phyloP scores from a whole-genome alignment of 2,888 invertebrate species.

The Stenolophus ochropezus region DNA sequence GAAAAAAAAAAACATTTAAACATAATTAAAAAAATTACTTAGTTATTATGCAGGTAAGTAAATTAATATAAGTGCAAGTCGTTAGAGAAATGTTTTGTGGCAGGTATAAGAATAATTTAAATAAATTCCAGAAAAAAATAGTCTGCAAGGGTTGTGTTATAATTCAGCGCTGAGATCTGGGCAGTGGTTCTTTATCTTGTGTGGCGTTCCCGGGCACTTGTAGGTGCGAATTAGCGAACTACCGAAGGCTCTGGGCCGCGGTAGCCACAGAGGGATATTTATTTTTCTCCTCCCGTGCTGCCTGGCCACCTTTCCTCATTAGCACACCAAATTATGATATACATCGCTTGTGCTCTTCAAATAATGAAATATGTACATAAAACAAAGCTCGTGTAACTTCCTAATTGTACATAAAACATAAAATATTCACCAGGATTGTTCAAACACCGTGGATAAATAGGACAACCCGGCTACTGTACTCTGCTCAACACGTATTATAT shows the following conservation, averaged over 20 bases:
- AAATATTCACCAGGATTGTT: constrained; percentile 58
- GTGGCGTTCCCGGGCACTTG: background rate
- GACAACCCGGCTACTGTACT: constrained; percentile 10
- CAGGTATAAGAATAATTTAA: background rate
- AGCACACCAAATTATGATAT: constrained; percentile 59
- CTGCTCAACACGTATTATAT: background rate
- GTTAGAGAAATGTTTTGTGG: background rate
- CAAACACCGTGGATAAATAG: constrained; percentile 54
- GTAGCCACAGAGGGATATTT: constrained; percentile 47
- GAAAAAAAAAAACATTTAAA: too few relatives aligned
- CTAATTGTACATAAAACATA: constrained; percentile 59
- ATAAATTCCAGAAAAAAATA: background rate
- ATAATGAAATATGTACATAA: constrained; percentile 60
- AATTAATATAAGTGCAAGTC: background rate
- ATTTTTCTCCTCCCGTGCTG: constrained; percentile 51
- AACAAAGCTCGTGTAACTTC: constrained; percentile 57
- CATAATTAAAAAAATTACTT: too few relatives aligned
- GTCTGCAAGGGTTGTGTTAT: background rate
- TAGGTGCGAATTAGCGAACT: constrained; percentile 58
- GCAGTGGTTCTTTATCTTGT: background rate
- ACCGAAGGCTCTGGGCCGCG: constrained; percentile 48
- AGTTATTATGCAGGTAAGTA: too few relatives aligned
- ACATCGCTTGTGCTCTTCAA: constrained; percentile 56
- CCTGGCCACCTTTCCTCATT: constrained; percentile 57
- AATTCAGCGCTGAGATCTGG: background rate